phyloP scores from a whole-genome alignment of 1,140 invertebrate species.

The Cyclargus thomasi region DNA sequence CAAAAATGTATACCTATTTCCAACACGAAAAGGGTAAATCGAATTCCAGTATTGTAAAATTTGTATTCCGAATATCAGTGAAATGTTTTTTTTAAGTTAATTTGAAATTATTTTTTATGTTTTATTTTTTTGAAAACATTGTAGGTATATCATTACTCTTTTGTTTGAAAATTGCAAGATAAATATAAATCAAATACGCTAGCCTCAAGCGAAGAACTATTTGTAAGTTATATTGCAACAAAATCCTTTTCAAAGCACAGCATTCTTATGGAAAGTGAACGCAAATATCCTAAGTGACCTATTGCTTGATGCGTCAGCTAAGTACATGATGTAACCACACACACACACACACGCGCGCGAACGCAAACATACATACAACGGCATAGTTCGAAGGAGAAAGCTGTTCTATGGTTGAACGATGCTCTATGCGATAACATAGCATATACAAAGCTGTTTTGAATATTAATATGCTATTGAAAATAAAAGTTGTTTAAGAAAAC shows the following conservation, averaged over 20 bases:
- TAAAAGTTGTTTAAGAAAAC: neutral
- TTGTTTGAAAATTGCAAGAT: too few species aligned
- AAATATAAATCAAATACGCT: neutral
- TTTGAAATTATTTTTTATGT: too few species aligned
- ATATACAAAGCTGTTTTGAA: neutral
- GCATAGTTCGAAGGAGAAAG: conserved; percentile 64
- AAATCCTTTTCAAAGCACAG: conserved; percentile 40
- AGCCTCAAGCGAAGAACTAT: neutral
- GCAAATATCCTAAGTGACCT: conserved; percentile 59
- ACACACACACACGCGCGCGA: conserved; percentile 41
- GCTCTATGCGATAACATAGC: conserved; percentile 18
- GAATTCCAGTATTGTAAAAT: too few species aligned
- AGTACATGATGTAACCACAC: conserved; percentile 63
- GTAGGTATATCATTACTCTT: too few species aligned
- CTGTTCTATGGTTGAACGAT: conserved; percentile 40
- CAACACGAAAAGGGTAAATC: too few species aligned
- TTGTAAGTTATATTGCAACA: conserved; percentile 31
- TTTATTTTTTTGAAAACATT: too few species aligned
- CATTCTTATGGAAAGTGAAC: conserved; percentile 63
- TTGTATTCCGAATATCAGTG: too few species aligned
- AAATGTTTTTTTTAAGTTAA: too few species aligned
- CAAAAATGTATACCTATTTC: too few species aligned
- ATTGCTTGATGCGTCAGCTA: conserved; percentile 68
- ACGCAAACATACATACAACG: conserved; percentile 31
- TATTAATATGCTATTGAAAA: neutral